Evolutionary conservation across 2,797 vertebrate genomes (phyloP), one percentile per base, ranked within the genome.

Genomic region (Rachycentron canadum): DNA sequence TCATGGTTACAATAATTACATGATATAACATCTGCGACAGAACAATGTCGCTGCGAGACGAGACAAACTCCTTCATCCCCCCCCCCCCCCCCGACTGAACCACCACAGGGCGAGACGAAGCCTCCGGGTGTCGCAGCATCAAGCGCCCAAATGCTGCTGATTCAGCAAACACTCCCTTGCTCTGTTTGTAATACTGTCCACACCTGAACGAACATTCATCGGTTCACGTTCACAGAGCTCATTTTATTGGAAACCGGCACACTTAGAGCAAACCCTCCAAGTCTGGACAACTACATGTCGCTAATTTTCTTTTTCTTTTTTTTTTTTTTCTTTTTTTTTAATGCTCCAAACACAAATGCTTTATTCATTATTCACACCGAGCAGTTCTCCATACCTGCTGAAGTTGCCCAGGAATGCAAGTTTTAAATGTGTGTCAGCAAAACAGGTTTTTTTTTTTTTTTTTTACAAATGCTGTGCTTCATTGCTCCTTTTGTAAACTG

Each of bases 361-460:
- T 17, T 28, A 49, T 47, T 56, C 56, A 25, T 28, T 0, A 26
- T 36, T 23, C 19, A 66, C 55, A 32, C 45, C 2, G 32, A 77
- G 45, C 28, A 49, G 14, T 55, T 68, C 32, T 23, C 1, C 12
- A 7, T 23, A 26, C 16, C 26, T 30, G 23, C 32, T 13, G 4
- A 62, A 45, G 23, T 49, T 76, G 67, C 63, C 23, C 13, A n/a
- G 19, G 40, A 74, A 52, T 28, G 43, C 43, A 76, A 40, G 21
- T 75, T 76, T 66, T 53, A 77, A 57, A 36, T 4, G 7, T 25
- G n/a, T 11, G 59, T 86, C 81, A 84, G 66, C 79, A 56, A 55
- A 62, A 62, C 23, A 43, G 10, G 1, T 38, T 77, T 52, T 38
- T 12, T 36, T 36, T 36, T 36, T 9, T 9, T 36, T 36, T 36